These are phyloP conservation scores for Sphaeramia orbicularis DNA, from an alignment of 2,797 vertebrate species.

Conservation along the genomic window DNA sequence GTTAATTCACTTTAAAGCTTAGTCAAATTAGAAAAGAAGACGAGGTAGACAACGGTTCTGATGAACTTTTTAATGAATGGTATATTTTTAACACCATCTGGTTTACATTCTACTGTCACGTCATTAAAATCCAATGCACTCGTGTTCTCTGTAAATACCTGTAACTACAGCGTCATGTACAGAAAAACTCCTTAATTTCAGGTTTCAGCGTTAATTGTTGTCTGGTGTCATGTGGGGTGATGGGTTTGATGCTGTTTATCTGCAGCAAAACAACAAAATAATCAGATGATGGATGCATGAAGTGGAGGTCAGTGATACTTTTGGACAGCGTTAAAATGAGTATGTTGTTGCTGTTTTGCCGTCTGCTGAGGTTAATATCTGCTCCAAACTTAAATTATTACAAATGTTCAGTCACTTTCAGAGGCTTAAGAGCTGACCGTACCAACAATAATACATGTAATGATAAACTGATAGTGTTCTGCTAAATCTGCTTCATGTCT, in stretches of 20 bases:
- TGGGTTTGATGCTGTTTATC: neutral
- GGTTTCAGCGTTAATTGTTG: neutral
- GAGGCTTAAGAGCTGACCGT: no score
- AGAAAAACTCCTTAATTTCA: neutral
- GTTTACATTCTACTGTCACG: conserved; percentile 27
- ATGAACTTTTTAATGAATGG: conserved; percentile 8
- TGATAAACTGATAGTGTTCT: no score
- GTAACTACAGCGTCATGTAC: neutral
- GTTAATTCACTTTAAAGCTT: neutral
- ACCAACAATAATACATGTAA: no score
- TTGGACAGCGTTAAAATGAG: neutral
- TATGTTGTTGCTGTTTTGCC: no score
- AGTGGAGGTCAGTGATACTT: neutral
- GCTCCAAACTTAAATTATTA: no score
- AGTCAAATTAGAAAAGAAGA: neutral
- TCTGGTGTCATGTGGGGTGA: neutral
- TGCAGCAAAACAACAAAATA: neutral
- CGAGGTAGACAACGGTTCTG: neutral
- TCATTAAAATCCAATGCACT: conserved; percentile 16
- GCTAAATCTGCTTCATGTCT: no score
- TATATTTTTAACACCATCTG: conserved; percentile 31
- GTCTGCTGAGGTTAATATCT: no score
- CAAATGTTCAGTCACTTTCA: no score
- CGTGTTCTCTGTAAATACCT: conserved; percentile 24
- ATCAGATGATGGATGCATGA: no score